phyloP scores from a whole-genome alignment of 1,140 invertebrate species.

The Nomia melanderi region DNA sequence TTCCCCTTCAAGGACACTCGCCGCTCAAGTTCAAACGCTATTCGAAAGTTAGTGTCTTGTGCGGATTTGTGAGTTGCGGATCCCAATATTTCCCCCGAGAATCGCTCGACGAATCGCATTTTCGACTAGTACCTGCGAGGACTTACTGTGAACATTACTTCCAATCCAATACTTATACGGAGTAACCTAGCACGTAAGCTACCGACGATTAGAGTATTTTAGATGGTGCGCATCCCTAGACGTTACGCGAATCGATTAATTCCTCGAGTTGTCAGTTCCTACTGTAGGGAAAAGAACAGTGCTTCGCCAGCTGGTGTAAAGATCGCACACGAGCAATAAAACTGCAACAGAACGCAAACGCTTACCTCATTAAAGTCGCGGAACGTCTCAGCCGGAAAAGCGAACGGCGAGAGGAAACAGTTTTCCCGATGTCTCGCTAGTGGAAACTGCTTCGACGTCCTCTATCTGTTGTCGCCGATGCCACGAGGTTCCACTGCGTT shows the following conservation, averaged over 20 bases:
- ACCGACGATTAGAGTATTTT: neutral
- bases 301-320: neutral
- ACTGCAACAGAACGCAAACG: constrained; percentile 25
- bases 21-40: too few species aligned
- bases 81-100: neutral
- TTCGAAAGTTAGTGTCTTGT: too few species aligned
- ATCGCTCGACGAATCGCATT: neutral
- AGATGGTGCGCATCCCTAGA: neutral
- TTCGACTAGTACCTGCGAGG: neutral
- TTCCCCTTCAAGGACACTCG: too few species aligned
- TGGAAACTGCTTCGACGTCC: neutral
- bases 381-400: neutral
- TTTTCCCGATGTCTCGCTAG: neutral
- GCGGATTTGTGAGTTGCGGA: neutral
- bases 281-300: neutral
- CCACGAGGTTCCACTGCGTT: too few species aligned
- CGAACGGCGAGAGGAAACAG: neutral
- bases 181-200: neutral
- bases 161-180: neutral
- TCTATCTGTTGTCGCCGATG: neutral
- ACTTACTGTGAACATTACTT: neutral
- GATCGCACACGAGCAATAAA: neutral
- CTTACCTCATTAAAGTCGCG: constrained; percentile 47
- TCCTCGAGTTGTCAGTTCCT: constrained; percentile 25
- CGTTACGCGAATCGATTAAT: constrained; percentile 4